Evolutionary conservation across 2,113 vertebrate species (phyloP), one percentile per base, ranked within the genome.

Genomic region (Hypomesus transpacificus): DNA sequence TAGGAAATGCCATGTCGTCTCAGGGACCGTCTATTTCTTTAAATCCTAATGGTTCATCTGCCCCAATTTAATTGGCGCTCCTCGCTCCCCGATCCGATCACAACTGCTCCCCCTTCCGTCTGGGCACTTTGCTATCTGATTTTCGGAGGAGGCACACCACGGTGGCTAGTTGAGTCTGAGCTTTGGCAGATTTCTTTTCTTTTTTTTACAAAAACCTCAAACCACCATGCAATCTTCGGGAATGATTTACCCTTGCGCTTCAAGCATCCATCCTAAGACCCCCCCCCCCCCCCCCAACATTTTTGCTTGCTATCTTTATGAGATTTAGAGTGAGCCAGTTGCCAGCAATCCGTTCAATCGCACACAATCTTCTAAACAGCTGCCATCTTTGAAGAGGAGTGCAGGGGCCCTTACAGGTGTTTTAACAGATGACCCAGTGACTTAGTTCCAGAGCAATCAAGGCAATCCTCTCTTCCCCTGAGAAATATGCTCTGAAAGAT

Each of bases 61-160:
- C 64, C 60, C 69, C 72, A 71, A 77, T 76, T 82, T 86, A 78
- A 87, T 87, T 85, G 82, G 82, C 46, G 22, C 75, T 70, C 77
- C 77, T 81, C 71, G 68, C 79, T 46, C 75, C 70, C 80, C 74
- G 75, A 78, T 74, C 56, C 63, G 77, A 82, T 87, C 64, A 66
- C 74, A 80, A 87, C 81, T 46, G 8, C 79, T 73, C 31, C 20
- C 62, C 20, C 21, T 61, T 71, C 67, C 71, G 82, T 80, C 68
- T 69, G 70, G 64, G 71, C n/a, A 22, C 50, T 4, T 67, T 79
- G 78, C 68, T 68, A 87, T 84, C 77, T 84, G 80, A 86, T 84
- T 74, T 9, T 46, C 9, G 80, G 75, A 18, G 14, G 51, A 39
- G 67, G 71, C 69, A 74, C 71, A 64, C 60, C 66, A 81, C 68